Evolutionary conservation across 2,797 vertebrate genomes (phyloP).

Genomic region (Nyctibius grandis): DNA sequence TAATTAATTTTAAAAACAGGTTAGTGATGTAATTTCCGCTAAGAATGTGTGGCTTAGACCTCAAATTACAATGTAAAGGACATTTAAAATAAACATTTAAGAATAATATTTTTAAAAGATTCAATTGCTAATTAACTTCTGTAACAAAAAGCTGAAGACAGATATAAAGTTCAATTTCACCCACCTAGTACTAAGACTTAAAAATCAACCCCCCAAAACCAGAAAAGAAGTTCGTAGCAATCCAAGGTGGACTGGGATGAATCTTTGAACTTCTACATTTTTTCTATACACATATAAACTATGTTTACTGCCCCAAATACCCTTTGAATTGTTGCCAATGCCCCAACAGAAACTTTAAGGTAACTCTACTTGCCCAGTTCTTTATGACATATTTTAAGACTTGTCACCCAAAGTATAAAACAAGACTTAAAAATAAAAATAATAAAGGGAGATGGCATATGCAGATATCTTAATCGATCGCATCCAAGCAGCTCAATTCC

Average conservation of each 20-base stretch:
- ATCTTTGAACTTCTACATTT: neutral
- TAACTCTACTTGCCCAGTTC: neutral
- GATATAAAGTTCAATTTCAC: neutral
- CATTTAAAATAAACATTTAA: neutral
- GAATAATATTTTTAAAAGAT: neutral
- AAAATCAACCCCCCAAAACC: neutral
- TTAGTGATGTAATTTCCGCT: neutral
- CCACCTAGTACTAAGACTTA: neutral
- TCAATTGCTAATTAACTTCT: neutral
- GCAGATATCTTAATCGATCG: neutral
- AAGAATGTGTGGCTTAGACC: neutral
- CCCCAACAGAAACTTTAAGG: neutral
- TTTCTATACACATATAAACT: neutral
- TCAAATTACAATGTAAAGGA: neutral
- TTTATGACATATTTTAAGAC: neutral
- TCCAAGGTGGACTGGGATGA: neutral
- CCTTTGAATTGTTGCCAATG: neutral
- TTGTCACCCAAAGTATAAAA: neutral
- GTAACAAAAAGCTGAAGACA: neutral
- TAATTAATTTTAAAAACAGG: neutral
- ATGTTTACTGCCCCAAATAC: neutral
- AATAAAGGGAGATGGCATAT: neutral
- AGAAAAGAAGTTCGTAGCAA: neutral
- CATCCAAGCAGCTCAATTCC: neutral
- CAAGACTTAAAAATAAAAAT: neutral